Evolutionary conservation across 92 coral and sea anemone species (phyloP), one percentile per base, ranked within the genome.

Genomic region (Pocillopora meandrina): DNA sequence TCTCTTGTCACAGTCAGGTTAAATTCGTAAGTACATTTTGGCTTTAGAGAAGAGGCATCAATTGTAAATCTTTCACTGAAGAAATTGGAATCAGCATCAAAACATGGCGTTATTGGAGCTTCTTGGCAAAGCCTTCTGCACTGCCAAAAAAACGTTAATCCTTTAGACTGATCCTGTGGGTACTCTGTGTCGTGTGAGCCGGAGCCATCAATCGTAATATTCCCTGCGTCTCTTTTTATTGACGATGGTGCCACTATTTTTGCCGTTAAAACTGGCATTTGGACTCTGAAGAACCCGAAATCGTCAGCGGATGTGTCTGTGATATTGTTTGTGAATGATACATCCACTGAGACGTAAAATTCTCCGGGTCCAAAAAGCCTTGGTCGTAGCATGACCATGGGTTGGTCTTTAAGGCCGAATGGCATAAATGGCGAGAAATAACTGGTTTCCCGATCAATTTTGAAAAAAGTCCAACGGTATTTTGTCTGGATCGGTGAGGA

Each of bases 281-380:
- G 49, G 52, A 87, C 58, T 65, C 72, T 78, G 10, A 87, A 9
- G 59, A 82, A 90, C 56, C 93, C 93, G 26, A 79, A 92, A 36
- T 90, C 93, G 62, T 86, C 89, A 11, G 90, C 83, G 31, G 82
- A 83, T 1, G 93, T 81, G 58, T 80, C 92, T 66, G 87, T 78
- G 75, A 79, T 67, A 3, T 36, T 36, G 9, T 82, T 83, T 21
- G 87, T 49, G n/a, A 66, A 17, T 9, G 76, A 73, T 10, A 70
- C 80, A 55, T 47, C 82, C 11, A 87, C 69, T n/a, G 87, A 56
- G 15, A 87, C 89, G 58, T 78, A 91, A 63, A 87, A 23, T 55
- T 21, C 21, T 15, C 73, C 78, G 33, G 80, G 35, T 19, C 80
- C 86, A 9, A 62, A 31, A 5, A 49, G n/a, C 13, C 64, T 61